Percentiles rank a stretch among this genome's conserved stretches.
Conservation (phyloP, 1,140 invertebrate species). For the Heterodera carotae region DNA sequence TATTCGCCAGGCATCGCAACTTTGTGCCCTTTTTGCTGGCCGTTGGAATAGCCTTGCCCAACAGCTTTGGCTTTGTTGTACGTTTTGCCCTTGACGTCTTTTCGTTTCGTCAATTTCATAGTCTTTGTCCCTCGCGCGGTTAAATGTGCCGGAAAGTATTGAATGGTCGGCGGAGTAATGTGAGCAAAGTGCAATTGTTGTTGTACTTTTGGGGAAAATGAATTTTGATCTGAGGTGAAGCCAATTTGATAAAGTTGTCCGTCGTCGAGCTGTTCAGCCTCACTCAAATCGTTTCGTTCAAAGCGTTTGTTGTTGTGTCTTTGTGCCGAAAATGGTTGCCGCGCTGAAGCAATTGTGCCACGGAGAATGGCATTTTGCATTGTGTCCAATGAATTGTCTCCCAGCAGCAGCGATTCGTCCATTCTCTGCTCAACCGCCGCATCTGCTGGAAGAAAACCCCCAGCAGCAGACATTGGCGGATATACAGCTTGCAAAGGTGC, state of each 20-base stretch:
- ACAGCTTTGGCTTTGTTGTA: neutral
- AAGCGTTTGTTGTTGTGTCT: slow-evolving; percentile 3
- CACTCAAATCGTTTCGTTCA: neutral
- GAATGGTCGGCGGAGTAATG: neutral
- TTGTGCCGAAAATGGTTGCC: neutral
- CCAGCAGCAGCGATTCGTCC: neutral
- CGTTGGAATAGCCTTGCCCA: neutral
- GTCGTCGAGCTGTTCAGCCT: too few species aligned
- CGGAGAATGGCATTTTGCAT: neutral
- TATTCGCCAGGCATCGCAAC: slow-evolving; percentile 41
- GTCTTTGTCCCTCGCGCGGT: neutral
- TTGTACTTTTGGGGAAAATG: slow-evolving; percentile 1
- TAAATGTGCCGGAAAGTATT: slow-evolving; percentile 19
- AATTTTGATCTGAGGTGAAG: too few species aligned
- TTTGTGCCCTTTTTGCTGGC: neutral
- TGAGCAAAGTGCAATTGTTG: neutral
- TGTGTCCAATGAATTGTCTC: neutral
- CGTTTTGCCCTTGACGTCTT: neutral
- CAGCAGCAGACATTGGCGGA: too few species aligned
- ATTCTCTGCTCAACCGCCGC: neutral
- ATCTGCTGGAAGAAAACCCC: too few species aligned
- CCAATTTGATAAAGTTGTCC: too few species aligned
- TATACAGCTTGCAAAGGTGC: neutral
- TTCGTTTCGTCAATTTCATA: neutral
- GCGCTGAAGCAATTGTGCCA: neutral